These are phyloP conservation scores for Callinectes sapidus DNA, from an alignment of 2,888 invertebrate species.

Conservation along the genomic window DNA sequence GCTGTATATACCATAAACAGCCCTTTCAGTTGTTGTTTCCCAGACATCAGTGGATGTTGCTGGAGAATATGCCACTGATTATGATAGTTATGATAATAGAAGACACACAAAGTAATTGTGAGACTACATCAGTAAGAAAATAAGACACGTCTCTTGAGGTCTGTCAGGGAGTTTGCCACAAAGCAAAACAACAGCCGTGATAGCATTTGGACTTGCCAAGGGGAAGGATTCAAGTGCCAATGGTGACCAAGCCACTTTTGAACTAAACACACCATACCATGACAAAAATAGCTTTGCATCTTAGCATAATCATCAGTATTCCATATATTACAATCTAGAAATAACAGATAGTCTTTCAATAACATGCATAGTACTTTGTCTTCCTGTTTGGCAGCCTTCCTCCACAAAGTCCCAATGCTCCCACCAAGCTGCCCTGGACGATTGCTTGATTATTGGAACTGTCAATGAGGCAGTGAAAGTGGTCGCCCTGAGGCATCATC, in stretches of 20 bases:
- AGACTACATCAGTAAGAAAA: constrained; percentile 70
- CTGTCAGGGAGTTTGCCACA: constrained; percentile 69
- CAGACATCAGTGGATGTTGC: constrained; percentile 55
- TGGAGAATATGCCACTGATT: constrained; percentile 65
- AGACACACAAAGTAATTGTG: constrained; percentile 68
- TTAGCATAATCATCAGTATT: constrained; percentile 46
- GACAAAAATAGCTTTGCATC: constrained; percentile 58
- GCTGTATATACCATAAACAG: constrained; percentile 65
- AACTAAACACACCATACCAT: constrained; percentile 53
- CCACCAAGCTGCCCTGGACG: constrained; percentile 66
- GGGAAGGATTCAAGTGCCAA: constrained; percentile 60
- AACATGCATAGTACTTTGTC: constrained; percentile 44
- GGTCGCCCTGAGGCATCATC: constrained; percentile 70
- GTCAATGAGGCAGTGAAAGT: constrained; percentile 71
- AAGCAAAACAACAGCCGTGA: constrained; percentile 69
- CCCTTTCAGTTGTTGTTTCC: constrained; percentile 56
- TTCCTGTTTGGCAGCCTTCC: constrained; percentile 60
- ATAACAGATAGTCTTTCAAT: constrained; percentile 48
- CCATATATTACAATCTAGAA: constrained; percentile 47
- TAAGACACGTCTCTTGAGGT: constrained; percentile 70
- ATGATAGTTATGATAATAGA: constrained; percentile 66
- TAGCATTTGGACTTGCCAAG: constrained; percentile 65
- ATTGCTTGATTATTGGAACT: constrained; percentile 71
- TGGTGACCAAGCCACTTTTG: constrained; percentile 51
- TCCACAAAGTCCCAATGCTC: constrained; percentile 64